Evolutionary conservation across 2,113 vertebrate species (phyloP).

Genomic region (Varanus komodoensis): DNA sequence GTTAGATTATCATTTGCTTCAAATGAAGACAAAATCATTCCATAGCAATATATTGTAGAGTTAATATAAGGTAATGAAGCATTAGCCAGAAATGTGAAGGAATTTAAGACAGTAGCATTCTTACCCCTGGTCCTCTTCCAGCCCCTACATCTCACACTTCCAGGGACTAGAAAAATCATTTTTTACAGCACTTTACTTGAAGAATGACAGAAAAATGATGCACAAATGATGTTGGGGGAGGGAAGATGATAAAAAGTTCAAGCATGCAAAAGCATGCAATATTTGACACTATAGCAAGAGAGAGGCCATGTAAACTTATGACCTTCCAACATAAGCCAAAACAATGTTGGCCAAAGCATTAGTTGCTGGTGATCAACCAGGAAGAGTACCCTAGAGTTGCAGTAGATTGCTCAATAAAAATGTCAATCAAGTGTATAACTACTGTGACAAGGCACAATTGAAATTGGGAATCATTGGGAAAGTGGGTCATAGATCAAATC

Average conservation of each 20-base stretch:
- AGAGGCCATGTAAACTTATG: neutral
- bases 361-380: too few species aligned
- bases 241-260: neutral
- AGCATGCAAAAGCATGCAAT: neutral
- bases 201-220: neutral
- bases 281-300: neutral
- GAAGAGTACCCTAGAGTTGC: too few species aligned
- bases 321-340: neutral
- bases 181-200: neutral
- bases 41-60: neutral
- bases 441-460: too few species aligned
- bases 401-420: too few species aligned
- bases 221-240: neutral
- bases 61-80: neutral
- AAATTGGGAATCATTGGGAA: too few species aligned
- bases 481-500: too few species aligned
- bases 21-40: neutral
- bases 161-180: too few species aligned
- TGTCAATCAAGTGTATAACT: too few species aligned
- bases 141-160: neutral
- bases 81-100: neutral
- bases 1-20: neutral
- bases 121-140: neutral
- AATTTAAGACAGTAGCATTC: neutral
- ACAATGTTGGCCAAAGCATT: neutral